Percentiles rank a stretch among this genome's conserved stretches.
Evolutionary conservation across 2,797 vertebrate species (phyloP).

Genomic region (Decapterus maruadsi): DNA sequence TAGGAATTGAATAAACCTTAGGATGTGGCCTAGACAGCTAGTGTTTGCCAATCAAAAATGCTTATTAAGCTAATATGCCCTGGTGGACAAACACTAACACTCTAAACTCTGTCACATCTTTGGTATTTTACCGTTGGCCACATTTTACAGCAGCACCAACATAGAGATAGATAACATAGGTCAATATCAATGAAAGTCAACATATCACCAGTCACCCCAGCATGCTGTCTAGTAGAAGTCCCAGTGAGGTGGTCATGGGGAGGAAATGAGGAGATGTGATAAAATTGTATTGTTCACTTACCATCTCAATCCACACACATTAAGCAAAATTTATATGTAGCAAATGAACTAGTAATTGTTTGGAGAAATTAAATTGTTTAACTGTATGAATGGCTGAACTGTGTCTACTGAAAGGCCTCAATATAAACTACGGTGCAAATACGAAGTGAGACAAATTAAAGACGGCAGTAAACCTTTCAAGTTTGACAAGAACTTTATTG

Average conservation of each 20-base stretch:
- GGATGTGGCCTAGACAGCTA: neutral
- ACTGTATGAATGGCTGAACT: neutral
- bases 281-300: neutral
- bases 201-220: neutral
- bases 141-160: neutral
- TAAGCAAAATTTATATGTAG: neutral
- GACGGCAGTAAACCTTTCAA: conserved; percentile 72
- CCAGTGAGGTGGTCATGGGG: neutral
- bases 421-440: conserved; percentile 19
- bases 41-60: no score
- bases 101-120: neutral
- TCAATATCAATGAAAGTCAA: neutral
- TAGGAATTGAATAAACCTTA: no score
- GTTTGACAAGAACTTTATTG: conserved; percentile 84
- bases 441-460: conserved; percentile 76
- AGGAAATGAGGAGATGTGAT: neutral
- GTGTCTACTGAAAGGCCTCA: neutral
- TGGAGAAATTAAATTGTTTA: neutral
- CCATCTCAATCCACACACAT: no score
- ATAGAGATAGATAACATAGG: neutral
- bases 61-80: neutral
- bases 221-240: neutral
- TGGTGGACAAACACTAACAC: neutral
- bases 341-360: neutral
- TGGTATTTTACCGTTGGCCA: neutral